These are phyloP conservation scores for Tyrophagus putrescentiae DNA, from an alignment of 1,140 invertebrate species.

Conservation along the genomic window DNA sequence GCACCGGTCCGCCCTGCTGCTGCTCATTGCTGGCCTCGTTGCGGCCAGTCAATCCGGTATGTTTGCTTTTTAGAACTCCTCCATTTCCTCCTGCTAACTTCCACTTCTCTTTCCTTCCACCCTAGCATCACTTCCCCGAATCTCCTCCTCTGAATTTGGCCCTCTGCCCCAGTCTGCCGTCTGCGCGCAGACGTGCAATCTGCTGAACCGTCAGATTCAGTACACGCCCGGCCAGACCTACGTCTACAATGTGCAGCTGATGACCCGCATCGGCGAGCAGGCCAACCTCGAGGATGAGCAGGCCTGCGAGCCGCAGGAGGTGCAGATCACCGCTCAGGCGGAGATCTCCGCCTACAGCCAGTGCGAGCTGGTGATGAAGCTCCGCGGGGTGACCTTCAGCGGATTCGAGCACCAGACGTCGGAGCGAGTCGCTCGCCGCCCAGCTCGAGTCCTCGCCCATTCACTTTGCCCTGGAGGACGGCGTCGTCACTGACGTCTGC, in stretches of 20 bases:
- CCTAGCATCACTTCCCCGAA: neutral
- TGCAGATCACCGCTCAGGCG: neutral
- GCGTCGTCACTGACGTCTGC: slow-evolving; percentile 11
- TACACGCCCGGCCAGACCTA: slow-evolving; percentile 16
- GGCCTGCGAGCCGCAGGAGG: neutral
- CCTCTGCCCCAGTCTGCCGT: neutral
- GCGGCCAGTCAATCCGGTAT: neutral
- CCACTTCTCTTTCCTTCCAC: neutral
- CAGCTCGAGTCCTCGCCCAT: slow-evolving; percentile 2
- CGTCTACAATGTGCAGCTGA: slow-evolving; percentile 2
- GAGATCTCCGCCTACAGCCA: slow-evolving; percentile 3
- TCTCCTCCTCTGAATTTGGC: neutral
- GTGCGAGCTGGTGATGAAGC: slow-evolving; percentile 15
- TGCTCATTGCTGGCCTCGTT: too few species aligned
- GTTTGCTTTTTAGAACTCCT: neutral
- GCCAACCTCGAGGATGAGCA: neutral
- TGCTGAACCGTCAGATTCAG: neutral
- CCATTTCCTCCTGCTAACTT: neutral
- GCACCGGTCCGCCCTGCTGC: too few species aligned
- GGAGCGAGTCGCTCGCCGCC: neutral
- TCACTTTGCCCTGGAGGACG: slow-evolving; percentile 17
- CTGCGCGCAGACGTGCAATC: neutral
- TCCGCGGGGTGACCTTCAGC: neutral
- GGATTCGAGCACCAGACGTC: neutral
- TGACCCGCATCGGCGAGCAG: neutral